A percentile compares a stretch with the other conserved stretches of the same genome.
These are phyloP conservation scores for human DNA, from an alignment of 2,113 vertebrate genomes.

Conservation along the genomic window DNA sequence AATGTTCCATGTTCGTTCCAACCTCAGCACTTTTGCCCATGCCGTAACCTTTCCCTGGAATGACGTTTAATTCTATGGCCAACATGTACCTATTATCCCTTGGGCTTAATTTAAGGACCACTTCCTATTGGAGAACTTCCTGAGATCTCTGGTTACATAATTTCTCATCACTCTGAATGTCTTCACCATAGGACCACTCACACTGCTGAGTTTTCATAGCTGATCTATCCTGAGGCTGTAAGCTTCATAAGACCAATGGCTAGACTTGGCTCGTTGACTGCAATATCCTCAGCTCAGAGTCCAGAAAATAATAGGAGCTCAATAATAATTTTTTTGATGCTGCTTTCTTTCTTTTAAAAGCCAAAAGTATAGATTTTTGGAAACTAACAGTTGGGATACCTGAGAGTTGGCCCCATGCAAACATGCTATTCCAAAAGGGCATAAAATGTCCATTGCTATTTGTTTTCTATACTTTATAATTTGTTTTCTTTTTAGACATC, in stretches of 20 bases:
- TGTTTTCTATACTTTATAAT: conserved; percentile 27
- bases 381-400: background rate
- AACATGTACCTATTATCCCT: background rate
- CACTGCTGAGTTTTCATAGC: background rate
- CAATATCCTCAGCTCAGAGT: background rate
- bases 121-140: background rate
- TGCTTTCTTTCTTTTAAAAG: background rate
- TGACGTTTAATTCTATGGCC: background rate
- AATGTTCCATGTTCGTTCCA: background rate
- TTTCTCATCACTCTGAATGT: background rate
- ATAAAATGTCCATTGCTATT: background rate
- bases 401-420: background rate
- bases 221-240: background rate
- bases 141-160: background rate
- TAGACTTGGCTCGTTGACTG: background rate
- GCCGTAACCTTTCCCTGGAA: background rate
- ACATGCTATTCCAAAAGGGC: background rate
- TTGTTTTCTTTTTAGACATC: background rate
- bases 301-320: background rate
- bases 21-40: background rate
- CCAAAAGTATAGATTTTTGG: background rate
- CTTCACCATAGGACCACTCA: background rate
- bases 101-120: background rate
- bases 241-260: background rate
- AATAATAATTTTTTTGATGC: background rate